Conservation (phyloP, 2,113 vertebrate species). For the Myotis davidii region DNA sequence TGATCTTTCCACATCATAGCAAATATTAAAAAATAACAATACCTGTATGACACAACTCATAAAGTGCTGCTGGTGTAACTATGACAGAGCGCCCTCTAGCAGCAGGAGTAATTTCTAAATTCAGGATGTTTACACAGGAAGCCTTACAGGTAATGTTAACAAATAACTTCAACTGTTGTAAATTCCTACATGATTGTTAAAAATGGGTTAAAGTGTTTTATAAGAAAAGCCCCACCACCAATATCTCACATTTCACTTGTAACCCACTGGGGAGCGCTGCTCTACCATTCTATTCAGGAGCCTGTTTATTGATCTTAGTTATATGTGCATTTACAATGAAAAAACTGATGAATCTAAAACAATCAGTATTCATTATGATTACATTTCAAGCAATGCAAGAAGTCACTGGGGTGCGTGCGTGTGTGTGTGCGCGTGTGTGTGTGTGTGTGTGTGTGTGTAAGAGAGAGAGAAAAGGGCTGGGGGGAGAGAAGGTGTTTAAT, state of each 20-base stretch:
- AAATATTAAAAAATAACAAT: neutral
- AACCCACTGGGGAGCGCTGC: neutral
- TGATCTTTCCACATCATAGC: neutral
- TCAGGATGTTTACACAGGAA: neutral
- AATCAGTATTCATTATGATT: neutral
- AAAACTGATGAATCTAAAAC: constrained; percentile 12
- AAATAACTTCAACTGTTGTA: constrained; percentile 16
- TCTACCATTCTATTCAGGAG: neutral
- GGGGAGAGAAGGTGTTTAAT: neutral
- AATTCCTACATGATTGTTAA: constrained; percentile 31
- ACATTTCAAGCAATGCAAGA: constrained; percentile 17
- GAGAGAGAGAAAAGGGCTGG: too few species aligned
- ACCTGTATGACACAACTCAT: neutral
- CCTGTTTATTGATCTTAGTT: constrained; percentile 3
- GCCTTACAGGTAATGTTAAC: neutral
- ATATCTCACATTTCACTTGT: constrained; percentile 10
- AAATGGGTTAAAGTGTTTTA: constrained; percentile 41
- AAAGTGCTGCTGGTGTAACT: neutral
- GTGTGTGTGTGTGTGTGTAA: too few species aligned
- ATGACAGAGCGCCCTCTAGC: constrained; percentile 47
- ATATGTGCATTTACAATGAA: constrained; percentile 31
- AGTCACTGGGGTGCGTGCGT: neutral
- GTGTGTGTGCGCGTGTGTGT: neutral
- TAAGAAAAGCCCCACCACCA: neutral
- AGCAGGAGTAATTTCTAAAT: neutral